These are phyloP conservation scores for Stichodactyla mertensii DNA, from an alignment of 64 coral and sea anemone genomes.

Conservation along the genomic window DNA sequence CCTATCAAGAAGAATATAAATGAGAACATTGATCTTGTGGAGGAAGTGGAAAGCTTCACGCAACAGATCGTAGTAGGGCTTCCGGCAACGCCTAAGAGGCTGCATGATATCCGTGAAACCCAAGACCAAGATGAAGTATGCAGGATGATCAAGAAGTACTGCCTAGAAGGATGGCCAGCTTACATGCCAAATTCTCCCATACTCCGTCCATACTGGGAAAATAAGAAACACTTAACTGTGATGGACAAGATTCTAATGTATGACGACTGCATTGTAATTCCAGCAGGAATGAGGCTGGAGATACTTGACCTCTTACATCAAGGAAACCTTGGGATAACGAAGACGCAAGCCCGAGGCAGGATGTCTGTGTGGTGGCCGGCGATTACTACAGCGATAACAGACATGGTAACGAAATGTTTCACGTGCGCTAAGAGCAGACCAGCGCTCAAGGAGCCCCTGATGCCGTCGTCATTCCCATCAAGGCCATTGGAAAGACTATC, in stretches of 20 bases:
- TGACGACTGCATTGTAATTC: constrained; percentile 52
- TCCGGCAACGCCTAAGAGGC: constrained; percentile 22
- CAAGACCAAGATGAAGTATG: constrained; percentile 49
- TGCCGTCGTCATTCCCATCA: constrained; percentile 44
- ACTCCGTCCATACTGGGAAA: constrained; percentile 41
- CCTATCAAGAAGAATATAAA: background rate
- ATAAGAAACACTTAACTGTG: constrained; percentile 4
- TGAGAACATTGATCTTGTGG: constrained; percentile 1
- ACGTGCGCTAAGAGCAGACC: constrained; percentile 49
- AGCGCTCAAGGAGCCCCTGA: constrained; percentile 42
- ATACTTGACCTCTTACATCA: constrained; percentile 44
- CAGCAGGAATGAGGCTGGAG: constrained; percentile 27
- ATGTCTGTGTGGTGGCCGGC: constrained; percentile 67
- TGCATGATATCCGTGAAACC: constrained; percentile 28
- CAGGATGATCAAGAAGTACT: constrained; percentile 29
- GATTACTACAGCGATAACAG: constrained; percentile 17
- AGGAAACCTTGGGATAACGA: constrained; percentile 44
- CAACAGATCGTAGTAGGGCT: constrained; percentile 4
- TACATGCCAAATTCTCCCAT: constrained; percentile 24
- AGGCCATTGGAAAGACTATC: constrained; percentile 32
- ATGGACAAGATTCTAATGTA: constrained; percentile 30
- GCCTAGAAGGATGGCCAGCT: constrained; percentile 20
- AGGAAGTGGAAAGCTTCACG: constrained; percentile 46
- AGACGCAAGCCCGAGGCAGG: constrained; percentile 12
- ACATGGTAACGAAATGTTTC: constrained; percentile 42